Evolutionary conservation across 92 coral and sea anemone genomes (phyloP), one percentile per base, ranked within the genome.

Genomic region (Pocillopora meandrina): DNA sequence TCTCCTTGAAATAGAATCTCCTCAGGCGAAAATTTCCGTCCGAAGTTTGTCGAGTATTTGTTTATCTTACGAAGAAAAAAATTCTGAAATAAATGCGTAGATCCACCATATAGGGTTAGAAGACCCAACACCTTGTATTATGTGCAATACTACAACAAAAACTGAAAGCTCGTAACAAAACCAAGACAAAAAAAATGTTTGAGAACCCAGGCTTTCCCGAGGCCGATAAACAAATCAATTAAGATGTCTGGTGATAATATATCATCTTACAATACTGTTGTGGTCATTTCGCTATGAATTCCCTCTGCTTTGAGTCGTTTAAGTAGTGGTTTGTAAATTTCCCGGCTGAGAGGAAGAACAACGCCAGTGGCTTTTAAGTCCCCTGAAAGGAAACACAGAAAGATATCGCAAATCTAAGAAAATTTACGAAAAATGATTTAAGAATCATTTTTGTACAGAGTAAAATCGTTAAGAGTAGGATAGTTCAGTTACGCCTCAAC

Each of bases 321-420:
- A 26, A 96, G 87, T 23, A 96, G 52, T 19, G 99, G 99, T 89
- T 92, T 93, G 89, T 96, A 96, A 65, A 96, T 92, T 81, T 89
- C 92, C 56, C 98, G 96, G 60, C 74, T 61, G 3, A 93, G 82
- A 23, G 99, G 98, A 9, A 90, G 91, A 8, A 94, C 95, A 15
- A 96, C 89, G 12, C 98, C 98, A 12, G 80, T 83, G 58, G 94
- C 91, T 74, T 90, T 91, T 26, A 94, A 67, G 70, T 90, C 95
- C 56, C 98, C 98, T 96, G 88, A 11, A 63, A 64, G 42, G 76
- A 84, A 3, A 80, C 49, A 20, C 57, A 8, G 19, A 9, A n/a
- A 1, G 35, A 47, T 10, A 19, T 74, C 35, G 12, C n/a, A 20
- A 63, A 56, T 26, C 9, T 74, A 75, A 31, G 49, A 10, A 42